These are phyloP conservation scores for Thunnus maccoyii DNA, from an alignment of 2,113 vertebrate species.

Conservation along the genomic window DNA sequence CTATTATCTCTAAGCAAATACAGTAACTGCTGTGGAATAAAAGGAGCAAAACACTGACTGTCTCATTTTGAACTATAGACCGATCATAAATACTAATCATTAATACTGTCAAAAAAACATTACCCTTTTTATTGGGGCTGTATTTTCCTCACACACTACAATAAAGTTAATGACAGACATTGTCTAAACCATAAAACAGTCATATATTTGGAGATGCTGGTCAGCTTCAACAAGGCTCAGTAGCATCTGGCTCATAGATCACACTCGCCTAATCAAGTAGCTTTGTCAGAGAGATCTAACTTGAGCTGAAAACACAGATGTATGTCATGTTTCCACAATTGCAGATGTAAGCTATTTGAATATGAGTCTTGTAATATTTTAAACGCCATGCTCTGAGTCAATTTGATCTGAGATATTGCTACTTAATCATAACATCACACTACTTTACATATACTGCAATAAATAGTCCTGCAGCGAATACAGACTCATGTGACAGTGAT, in stretches of 20 bases:
- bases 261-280: slow-evolving; percentile 47
- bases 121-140: slow-evolving; percentile 83
- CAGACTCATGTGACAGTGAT: not conserved
- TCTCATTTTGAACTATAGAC: slow-evolving; percentile 71
- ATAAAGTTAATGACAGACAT: slow-evolving; percentile 86
- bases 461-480: not conserved
- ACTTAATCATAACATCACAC: slow-evolving; percentile 9
- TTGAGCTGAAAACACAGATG: slow-evolving; percentile 43
- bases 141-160: slow-evolving; percentile 81
- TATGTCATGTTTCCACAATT: slow-evolving; percentile 15
- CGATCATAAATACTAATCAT: slow-evolving; percentile 81
- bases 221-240: slow-evolving; percentile 72
- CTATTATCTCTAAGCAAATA: slow-evolving; percentile 33
- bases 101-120: slow-evolving; percentile 84
- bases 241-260: slow-evolving; percentile 72
- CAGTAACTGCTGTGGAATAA: slow-evolving; percentile 47
- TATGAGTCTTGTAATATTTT: not conserved
- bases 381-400: not conserved
- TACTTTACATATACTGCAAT: not conserved
- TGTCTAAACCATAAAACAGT: slow-evolving; percentile 83
- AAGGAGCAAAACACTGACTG: slow-evolving; percentile 43
- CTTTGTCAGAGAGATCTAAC: slow-evolving; percentile 32
- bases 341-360: slow-evolving; percentile 18
- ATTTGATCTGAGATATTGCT: not conserved
- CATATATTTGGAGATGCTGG: slow-evolving; percentile 81